A percentile compares a stretch with the other conserved stretches of the same genome.
Evolutionary conservation across 1,140 invertebrate species (phyloP).

Genomic region (Halesus radiatus): DNA sequence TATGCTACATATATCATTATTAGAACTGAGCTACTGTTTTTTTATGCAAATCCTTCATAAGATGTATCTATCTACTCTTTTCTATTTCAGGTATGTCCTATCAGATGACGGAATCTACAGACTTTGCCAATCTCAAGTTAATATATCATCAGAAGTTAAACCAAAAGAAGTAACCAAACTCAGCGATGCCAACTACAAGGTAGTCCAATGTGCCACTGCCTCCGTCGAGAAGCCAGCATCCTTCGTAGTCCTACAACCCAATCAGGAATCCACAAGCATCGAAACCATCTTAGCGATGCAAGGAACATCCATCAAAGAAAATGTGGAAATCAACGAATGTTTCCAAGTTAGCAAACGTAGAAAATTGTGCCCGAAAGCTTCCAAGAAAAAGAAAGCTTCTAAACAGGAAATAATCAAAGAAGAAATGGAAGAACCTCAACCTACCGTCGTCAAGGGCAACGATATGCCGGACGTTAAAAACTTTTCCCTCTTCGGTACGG

Average conservation of each 20-base stretch:
- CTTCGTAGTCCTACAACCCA: conserved; percentile 37
- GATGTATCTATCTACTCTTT: neutral
- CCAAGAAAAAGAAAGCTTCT: neutral
- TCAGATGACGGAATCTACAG: conserved; percentile 83
- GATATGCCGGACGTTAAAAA: neutral
- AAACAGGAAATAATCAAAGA: conserved; percentile 16
- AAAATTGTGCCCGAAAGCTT: neutral
- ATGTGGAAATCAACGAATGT: neutral
- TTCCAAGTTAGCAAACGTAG: neutral
- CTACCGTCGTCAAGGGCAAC: conserved; percentile 11
- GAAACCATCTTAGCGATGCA: neutral
- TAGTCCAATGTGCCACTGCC: conserved; percentile 32
- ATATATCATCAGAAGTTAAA: conserved; percentile 79
- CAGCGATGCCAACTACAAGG: conserved; percentile 40
- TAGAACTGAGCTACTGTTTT: no score
- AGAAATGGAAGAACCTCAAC: conserved; percentile 4
- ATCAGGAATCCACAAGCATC: neutral
- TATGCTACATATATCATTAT: no score
- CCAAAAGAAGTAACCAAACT: conserved; percentile 14
- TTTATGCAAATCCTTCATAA: no score
- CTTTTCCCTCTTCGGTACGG: no score
- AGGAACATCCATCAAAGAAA: neutral
- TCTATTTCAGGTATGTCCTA: conserved; percentile 73
- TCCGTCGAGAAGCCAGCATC: conserved; percentile 32
- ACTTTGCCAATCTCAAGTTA: conserved; percentile 82